Evolutionary conservation across 2,113 vertebrate genomes (phyloP).

Genomic region (Vimba vimba): DNA sequence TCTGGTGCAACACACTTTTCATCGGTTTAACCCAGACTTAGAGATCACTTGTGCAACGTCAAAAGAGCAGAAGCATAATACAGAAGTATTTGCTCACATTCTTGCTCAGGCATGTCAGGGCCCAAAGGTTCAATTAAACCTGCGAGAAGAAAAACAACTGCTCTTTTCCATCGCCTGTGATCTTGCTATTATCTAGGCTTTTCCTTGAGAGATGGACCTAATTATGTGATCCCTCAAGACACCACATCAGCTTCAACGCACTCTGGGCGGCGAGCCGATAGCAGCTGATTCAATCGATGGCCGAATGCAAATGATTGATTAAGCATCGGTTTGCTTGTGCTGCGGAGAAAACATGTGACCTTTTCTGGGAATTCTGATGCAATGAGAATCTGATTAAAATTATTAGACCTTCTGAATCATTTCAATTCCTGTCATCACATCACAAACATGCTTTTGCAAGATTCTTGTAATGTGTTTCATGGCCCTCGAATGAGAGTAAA

Average conservation of each 20-base stretch:
- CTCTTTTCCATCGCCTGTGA: constrained; percentile 41
- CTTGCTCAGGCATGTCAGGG: constrained; percentile 54
- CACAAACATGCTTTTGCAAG: constrained; percentile 4
- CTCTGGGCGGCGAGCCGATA: background rate
- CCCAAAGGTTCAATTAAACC: constrained; percentile 51
- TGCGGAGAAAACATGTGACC: background rate
- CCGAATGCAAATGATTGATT: background rate
- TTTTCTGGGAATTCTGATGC: constrained; percentile 14
- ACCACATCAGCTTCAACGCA: background rate
- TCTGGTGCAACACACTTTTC: background rate
- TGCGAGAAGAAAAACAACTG: constrained; percentile 17
- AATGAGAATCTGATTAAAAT: background rate
- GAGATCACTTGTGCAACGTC: constrained; percentile 17
- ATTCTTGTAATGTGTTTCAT: background rate
- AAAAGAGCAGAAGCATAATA: constrained; percentile 3
- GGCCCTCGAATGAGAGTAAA: background rate
- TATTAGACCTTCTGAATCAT: background rate
- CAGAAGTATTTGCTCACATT: constrained; percentile 44
- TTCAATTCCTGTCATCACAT: background rate
- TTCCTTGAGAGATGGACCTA: constrained; percentile 2
- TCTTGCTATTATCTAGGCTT: constrained; percentile 31
- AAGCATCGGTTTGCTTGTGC: background rate
- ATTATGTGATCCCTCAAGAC: constrained; percentile 20
- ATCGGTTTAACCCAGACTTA: background rate
- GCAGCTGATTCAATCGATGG: background rate